Percentiles rank a stretch among this genome's conserved stretches.
phyloP scores from a whole-genome alignment of 2,797 vertebrate species.

The Malacoctenus gilli region DNA sequence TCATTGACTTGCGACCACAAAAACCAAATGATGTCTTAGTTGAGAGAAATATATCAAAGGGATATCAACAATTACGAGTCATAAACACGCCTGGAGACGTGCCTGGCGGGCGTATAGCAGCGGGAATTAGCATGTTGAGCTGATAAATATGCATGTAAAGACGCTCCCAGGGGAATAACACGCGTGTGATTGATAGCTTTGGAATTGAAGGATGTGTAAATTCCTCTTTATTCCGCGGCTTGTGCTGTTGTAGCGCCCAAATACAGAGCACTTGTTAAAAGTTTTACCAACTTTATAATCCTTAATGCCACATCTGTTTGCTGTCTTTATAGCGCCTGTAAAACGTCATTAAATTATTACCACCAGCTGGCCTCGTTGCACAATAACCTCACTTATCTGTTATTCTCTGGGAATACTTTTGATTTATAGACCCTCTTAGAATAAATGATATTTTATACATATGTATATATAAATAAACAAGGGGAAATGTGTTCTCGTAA shows the following conservation, averaged over 20 bases:
- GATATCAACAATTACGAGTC: slow-evolving; percentile 99
- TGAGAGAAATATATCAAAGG: slow-evolving; percentile 99
- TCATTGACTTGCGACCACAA: slow-evolving; percentile 97
- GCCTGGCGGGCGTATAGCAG: slow-evolving; percentile 97
- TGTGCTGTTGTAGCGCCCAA: slow-evolving; percentile 92
- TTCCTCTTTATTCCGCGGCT: slow-evolving; percentile 94
- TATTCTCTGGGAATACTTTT: slow-evolving; percentile 84
- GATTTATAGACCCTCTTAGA: slow-evolving; percentile 88
- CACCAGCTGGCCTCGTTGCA: slow-evolving; percentile 86
- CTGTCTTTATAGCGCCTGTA: slow-evolving; percentile 90
- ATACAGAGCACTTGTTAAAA: slow-evolving; percentile 99
- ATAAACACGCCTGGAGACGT: slow-evolving; percentile 99
- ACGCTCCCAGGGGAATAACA: slow-evolving; percentile 99
- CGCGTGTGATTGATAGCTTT: slow-evolving; percentile 99
- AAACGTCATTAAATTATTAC: slow-evolving; percentile 95
- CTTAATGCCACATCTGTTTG: slow-evolving; percentile 98
- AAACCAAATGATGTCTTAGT: slow-evolving; percentile 99
- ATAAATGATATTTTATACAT: slow-evolving; percentile 89
- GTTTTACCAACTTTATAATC: slow-evolving; percentile 99
- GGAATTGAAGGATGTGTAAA: slow-evolving; percentile 99
- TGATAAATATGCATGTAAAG: slow-evolving; percentile 99
- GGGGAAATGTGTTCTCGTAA: slow-evolving; percentile 79
- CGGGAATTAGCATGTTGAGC: slow-evolving; percentile 99
- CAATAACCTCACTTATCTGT: slow-evolving; percentile 86
- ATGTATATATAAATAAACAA: slow-evolving; percentile 87